Percentiles rank a stretch among this genome's conserved stretches.
Conservation (phyloP, 2,888 invertebrate species). For the Neoascia interrupta region DNA sequence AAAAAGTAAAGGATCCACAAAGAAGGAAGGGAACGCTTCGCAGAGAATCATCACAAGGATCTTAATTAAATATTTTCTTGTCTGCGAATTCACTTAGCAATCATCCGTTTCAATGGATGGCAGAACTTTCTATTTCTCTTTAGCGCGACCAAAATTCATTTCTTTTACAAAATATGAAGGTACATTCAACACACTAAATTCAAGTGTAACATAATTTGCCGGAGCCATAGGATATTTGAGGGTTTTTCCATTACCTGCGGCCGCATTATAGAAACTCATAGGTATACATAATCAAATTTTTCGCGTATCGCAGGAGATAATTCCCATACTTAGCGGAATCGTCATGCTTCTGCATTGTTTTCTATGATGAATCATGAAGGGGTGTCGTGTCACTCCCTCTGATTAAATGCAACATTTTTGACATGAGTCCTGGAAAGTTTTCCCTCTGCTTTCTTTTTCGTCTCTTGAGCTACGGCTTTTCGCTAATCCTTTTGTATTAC, state of each 20-base stretch:
- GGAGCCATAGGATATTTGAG: neutral
- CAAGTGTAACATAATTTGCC: too few species aligned
- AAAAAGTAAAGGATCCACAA: conserved; percentile 24
- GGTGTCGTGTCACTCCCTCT: neutral
- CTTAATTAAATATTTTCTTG: conserved; percentile 68
- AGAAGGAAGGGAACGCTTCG: conserved; percentile 8
- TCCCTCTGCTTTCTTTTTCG: conserved; percentile 8
- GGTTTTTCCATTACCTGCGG: conserved; percentile 55
- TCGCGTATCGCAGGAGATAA: conserved; percentile 30
- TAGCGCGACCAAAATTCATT: neutral
- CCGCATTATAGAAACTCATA: conserved; percentile 61
- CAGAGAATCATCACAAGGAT: conserved; percentile 56
- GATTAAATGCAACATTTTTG: conserved; percentile 39
- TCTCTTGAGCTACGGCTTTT: conserved; percentile 48
- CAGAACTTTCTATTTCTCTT: neutral
- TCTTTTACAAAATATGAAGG: conserved; percentile 3
- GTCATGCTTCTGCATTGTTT: conserved; percentile 25
- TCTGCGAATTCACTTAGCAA: conserved; percentile 63
- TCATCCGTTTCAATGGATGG: conserved; percentile 46
- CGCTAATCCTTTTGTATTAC: conserved; percentile 58
- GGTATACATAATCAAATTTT: conserved; percentile 65
- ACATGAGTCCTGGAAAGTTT: conserved; percentile 56
- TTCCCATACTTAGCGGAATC: conserved; percentile 1
- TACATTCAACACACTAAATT: too few species aligned
- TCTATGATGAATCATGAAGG: neutral